A percentile compares a stretch with the other conserved stretches of the same genome.
phyloP scores from a whole-genome alignment of 2,888 invertebrate genomes.

The Stomorhina lunata region DNA sequence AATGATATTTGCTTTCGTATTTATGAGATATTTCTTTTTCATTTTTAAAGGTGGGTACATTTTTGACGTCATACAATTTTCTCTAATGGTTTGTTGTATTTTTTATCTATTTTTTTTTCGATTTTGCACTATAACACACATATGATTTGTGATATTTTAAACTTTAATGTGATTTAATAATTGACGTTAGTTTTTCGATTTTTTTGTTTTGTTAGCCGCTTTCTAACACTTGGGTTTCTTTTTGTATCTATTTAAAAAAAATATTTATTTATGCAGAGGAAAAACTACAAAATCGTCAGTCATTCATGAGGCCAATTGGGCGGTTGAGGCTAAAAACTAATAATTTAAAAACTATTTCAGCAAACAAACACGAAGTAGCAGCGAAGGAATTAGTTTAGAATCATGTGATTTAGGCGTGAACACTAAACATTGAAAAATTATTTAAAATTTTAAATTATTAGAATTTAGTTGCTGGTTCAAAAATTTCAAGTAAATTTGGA shows the following conservation, averaged over 20 bases:
- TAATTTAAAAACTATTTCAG: not conserved
- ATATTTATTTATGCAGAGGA: too few species aligned
- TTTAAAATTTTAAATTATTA: not conserved
- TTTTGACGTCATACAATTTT: conserved; percentile 52
- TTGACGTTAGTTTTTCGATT: conserved; percentile 29
- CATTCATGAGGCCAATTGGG: not conserved
- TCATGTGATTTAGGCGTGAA: conserved; percentile 47
- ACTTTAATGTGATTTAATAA: conserved; percentile 30
- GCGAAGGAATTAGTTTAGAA: not conserved
- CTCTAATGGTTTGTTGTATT: too few species aligned
- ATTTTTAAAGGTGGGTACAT: conserved; percentile 30
- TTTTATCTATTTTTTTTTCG: too few species aligned
- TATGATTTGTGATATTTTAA: not conserved
- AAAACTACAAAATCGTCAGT: not conserved
- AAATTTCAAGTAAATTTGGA: too few species aligned
- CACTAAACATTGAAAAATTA: not conserved
- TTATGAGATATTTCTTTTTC: not conserved
- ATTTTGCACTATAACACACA: conserved; percentile 11
- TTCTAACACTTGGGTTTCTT: too few species aligned
- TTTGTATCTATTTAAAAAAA: conserved; percentile 12
- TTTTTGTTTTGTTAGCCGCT: too few species aligned
- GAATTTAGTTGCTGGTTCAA: too few species aligned
- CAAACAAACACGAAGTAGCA: not conserved
- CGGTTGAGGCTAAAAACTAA: not conserved
- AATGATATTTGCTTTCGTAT: conserved; percentile 24